phyloP scores from a whole-genome alignment of 2,888 invertebrate genomes.

The Petrophora chlorosata region DNA sequence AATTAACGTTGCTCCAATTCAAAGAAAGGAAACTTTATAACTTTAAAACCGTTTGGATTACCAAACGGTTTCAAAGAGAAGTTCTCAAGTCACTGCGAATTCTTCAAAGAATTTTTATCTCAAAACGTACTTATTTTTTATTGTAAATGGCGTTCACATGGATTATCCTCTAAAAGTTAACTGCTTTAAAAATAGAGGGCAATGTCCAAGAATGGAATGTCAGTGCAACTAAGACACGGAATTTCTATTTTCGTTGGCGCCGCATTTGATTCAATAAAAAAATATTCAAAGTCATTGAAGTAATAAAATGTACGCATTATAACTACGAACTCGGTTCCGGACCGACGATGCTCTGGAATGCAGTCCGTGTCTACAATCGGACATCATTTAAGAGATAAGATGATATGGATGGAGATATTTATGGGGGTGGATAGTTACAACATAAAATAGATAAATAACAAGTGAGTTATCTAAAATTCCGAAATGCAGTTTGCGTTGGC shows the following conservation, averaged over 20 bases:
- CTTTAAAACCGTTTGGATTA: too few relatives aligned
- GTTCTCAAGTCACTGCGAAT: conserved; percentile 49
- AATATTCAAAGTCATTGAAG: conserved; percentile 58
- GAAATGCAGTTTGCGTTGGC: conserved; percentile 20
- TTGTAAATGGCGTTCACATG: conserved; percentile 49
- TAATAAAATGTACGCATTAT: conserved; percentile 57
- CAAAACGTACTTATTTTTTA: conserved; percentile 47
- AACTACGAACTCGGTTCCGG: conserved; percentile 42
- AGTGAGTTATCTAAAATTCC: conserved; percentile 8
- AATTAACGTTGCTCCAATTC: conserved; percentile 26
- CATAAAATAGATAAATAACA: neutral
- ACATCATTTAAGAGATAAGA: conserved; percentile 38
- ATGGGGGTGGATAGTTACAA: conserved; percentile 6
- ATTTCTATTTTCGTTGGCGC: conserved; percentile 42
- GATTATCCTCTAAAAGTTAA: conserved; percentile 36
- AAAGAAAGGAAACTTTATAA: too few relatives aligned
- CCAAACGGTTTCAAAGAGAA: conserved; percentile 32
- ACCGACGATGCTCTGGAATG: conserved; percentile 53
- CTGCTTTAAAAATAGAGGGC: conserved; percentile 37
- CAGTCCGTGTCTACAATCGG: conserved; percentile 45
- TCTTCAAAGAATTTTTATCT: conserved; percentile 38
- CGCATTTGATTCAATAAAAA: conserved; percentile 47
- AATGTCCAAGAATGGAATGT: conserved; percentile 47
- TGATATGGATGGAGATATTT: conserved; percentile 27
- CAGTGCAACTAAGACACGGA: conserved; percentile 40